A percentile compares a stretch with the other conserved stretches of the same genome.
These are phyloP conservation scores for Gorsachius magnificus DNA, from an alignment of 2,797 vertebrate genomes.

Conservation along the genomic window DNA sequence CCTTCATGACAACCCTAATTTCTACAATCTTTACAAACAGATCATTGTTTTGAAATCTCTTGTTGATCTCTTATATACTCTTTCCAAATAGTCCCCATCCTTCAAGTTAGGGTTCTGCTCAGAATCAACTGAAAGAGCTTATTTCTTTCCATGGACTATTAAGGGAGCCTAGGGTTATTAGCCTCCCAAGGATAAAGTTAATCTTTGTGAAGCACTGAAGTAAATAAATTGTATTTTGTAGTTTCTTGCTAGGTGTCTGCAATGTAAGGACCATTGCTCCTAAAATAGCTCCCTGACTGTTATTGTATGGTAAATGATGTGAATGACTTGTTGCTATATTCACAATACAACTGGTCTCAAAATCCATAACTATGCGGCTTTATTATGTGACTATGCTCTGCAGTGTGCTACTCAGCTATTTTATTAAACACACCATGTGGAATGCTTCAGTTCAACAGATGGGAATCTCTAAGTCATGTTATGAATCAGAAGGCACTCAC, in stretches of 20 bases:
- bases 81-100: neutral
- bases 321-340: constrained; percentile 53
- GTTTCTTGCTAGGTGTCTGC: constrained; percentile 39
- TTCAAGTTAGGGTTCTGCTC: constrained; percentile 4
- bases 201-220: constrained; percentile 56
- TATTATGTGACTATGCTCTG: constrained; percentile 37
- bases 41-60: neutral
- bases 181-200: constrained; percentile 60
- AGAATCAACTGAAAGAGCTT: constrained; percentile 17
- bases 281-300: constrained; percentile 57
- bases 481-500: constrained; percentile 2
- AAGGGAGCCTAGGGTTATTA: constrained; percentile 48
- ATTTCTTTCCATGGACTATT: constrained; percentile 46
- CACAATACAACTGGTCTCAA: constrained; percentile 37
- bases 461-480: neutral
- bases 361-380: constrained; percentile 4
- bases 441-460: constrained; percentile 33
- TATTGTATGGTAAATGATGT: constrained; percentile 50
- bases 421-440: constrained; percentile 7
- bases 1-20: neutral
- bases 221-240: constrained; percentile 59
- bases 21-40: neutral
- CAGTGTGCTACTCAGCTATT: constrained; percentile 14
- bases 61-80: neutral
- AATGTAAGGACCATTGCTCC: constrained; percentile 55